Base-by-base conservation (phyloP, 2,888 invertebrate species). In the Mythimna loreyi region DNA sequence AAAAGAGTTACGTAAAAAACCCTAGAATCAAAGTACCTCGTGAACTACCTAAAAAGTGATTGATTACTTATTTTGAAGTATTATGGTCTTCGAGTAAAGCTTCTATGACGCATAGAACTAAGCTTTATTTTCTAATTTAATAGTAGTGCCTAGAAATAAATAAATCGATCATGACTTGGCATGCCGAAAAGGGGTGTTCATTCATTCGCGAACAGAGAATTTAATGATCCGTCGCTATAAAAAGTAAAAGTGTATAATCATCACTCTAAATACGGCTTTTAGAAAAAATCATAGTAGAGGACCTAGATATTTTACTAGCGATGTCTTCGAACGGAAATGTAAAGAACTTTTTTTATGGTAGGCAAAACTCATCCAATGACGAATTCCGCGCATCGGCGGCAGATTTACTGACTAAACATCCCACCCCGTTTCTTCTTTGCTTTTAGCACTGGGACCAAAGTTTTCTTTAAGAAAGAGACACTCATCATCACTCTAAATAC, bases 191-290 rank as follows among this genome's bases (percentile, higher is more conserved):
- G 61, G 57, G 73, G 73, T 78, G 64, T 78, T 64, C 57, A 65
- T 72, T 73, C 79, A 75, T 53, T 74, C 75, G 58, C 73, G 53
- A 79, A 69, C 65, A 76, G 70, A 60, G 52, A 64, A 69, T 66
- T 78, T 56, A 81, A 78, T 79, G 82, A 55, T 53, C 66, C 68
- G 65, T 36, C 28, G 45, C 63, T 52, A 74, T 50, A 58, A 57
- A 72, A 68, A 60, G 56, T 61, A 70, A 47, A 78, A 80, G 50
- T 59, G 80, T 47, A 13, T 19, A 43, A 62, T 76, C 80, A 62
- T 75, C 36, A 47, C 33, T 33, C 40, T 59, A 61, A 52, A 59
- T 75, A 68, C 47, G 50, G 40, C 19, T 25, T 72, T 82, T 65
- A 28, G 25, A n/a, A 11, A 11, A 71, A 77, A 77, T 36, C 28